These are phyloP conservation scores for Halcyon smyrnensis DNA, from an alignment of 2,797 vertebrate genomes.

Conservation along the genomic window DNA sequence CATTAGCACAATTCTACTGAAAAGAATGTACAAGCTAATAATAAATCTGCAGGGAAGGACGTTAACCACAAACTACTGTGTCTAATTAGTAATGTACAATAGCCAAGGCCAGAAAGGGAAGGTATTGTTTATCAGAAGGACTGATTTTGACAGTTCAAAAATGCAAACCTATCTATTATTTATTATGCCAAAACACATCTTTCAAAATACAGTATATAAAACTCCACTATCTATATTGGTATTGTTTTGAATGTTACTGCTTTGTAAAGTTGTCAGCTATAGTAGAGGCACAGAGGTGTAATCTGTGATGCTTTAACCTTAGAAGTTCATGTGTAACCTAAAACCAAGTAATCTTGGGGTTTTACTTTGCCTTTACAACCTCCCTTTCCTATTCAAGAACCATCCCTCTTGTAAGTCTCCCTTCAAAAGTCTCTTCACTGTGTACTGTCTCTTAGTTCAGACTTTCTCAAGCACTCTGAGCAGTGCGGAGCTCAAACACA, in stretches of 20 bases:
- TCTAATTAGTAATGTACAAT: constrained; percentile 65
- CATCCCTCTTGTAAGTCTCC: background rate
- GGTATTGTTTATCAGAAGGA: constrained; percentile 48
- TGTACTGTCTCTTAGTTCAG: background rate
- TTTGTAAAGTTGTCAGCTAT: background rate
- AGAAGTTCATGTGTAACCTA: background rate
- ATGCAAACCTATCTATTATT: constrained; percentile 47
- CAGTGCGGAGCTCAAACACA: background rate
- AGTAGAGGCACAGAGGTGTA: background rate
- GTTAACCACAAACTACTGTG: constrained; percentile 55
- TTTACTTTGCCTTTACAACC: background rate
- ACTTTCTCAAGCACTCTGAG: background rate
- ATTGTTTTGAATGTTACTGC: background rate
- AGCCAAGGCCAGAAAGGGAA: constrained; percentile 15
- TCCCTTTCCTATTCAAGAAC: background rate
- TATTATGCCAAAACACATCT: constrained; percentile 26
- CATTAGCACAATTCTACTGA: constrained; percentile 54
- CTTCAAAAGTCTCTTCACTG: background rate
- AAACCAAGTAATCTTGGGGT: background rate
- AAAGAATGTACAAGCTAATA: constrained; percentile 29
- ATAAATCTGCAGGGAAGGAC: constrained; percentile 52
- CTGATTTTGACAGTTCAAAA: constrained; percentile 59
- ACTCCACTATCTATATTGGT: background rate
- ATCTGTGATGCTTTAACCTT: background rate
- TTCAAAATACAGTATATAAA: constrained; percentile 42